phyloP scores from a whole-genome alignment of 2,888 invertebrate genomes.

The Melangyna quadrimaculata region DNA sequence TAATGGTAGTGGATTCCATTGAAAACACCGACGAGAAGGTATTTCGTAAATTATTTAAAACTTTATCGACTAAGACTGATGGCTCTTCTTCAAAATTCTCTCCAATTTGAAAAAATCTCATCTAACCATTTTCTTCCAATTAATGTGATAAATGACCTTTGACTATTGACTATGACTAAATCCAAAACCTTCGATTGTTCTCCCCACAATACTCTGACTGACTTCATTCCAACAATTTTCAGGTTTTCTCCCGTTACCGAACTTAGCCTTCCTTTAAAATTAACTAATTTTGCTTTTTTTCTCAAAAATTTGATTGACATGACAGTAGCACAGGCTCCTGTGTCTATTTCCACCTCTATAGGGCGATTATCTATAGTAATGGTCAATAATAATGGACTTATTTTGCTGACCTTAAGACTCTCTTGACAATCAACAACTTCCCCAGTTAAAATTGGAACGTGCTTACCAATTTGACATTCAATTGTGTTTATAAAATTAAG shows the following conservation, averaged over 20 bases:
- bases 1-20: constrained; percentile 1
- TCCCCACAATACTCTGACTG: constrained; percentile 11
- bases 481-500: constrained; percentile 18
- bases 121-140: constrained; percentile 9
- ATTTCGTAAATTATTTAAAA: background rate
- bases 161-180: constrained; percentile 4
- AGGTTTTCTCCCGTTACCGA: constrained; percentile 22
- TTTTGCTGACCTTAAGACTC: constrained; percentile 1
- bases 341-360: constrained; percentile 34
- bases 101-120: background rate
- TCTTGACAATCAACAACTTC: background rate
- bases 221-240: constrained; percentile 5
- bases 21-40: constrained; percentile 14
- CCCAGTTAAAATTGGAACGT: background rate
- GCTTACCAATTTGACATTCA: constrained; percentile 12
- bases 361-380: constrained; percentile 11
- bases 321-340: constrained; percentile 25
- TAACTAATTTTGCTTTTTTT: constrained; percentile 1
- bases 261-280: background rate
- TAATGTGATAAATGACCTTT: background rate
- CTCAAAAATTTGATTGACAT: constrained; percentile 20
- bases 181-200: constrained; percentile 3
- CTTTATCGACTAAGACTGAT: background rate
- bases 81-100: constrained; percentile 1
- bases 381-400: constrained; percentile 16